Evolutionary conservation across 1,140 invertebrate species (phyloP).

Genomic region (Triops cancriformis): DNA sequence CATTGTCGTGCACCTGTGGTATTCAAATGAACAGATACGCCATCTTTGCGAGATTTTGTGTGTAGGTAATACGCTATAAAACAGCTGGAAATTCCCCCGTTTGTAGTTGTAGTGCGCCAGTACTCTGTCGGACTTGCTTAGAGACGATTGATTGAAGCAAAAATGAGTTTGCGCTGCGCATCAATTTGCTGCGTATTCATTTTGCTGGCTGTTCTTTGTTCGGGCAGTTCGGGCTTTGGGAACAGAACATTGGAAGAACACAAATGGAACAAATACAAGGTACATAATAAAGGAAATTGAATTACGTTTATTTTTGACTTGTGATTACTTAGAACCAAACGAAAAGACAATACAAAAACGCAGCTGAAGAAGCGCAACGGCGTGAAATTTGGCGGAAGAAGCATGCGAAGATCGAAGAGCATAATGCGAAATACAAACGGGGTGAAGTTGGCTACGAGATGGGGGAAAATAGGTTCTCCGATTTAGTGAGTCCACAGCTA

Average conservation of each 20-base stretch:
- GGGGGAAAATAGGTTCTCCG: constrained; percentile 14
- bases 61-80: too few relatives aligned
- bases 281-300: not conserved
- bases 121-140: not conserved
- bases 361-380: not conserved
- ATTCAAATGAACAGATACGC: too few relatives aligned
- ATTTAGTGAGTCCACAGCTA: not conserved
- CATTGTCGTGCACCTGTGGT: too few relatives aligned
- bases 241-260: not conserved
- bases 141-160: not conserved
- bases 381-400: not conserved
- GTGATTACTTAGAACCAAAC: not conserved
- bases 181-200: not conserved
- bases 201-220: not conserved
- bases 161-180: not conserved
- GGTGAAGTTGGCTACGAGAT: not conserved
- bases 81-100: not conserved
- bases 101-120: not conserved
- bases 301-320: not conserved
- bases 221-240: not conserved
- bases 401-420: not conserved
- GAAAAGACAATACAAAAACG: not conserved
- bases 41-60: too few relatives aligned
- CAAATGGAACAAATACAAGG: not conserved
- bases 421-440: not conserved